Base-by-base conservation (phyloP, 1,140 invertebrate species). In the Heterodera carotae region DNA sequence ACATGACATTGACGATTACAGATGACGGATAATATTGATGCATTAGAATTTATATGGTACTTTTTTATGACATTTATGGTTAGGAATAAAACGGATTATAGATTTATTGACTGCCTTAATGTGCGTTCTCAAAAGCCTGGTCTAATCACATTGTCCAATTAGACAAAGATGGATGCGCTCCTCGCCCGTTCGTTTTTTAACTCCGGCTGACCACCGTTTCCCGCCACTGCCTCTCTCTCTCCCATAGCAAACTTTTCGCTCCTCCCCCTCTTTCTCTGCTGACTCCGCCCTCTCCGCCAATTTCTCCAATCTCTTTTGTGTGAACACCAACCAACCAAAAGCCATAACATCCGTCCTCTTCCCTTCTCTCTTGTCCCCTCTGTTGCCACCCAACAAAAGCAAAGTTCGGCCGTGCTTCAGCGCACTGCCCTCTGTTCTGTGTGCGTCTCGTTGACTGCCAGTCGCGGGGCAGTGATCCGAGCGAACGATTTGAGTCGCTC, bases 401-500 rank as follows among this genome's bases (percentile, higher is more conserved):
- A 56, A 56, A 56, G 22, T 22, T 56, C 48, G 48, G 48, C 48
- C 48, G 15, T 56, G 15, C 22, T 15, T 22, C 4, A 15, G 18
- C 48, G 6, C 39, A 8, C 39, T 6, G 39, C 39, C 6, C 39
- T 43, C 22, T 56, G 48, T 56, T 22, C 48, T 43, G 39, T 43
- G 6, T n/a, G n/a, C 39, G 29, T 62, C 29, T 8, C n/a, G 29
- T 18, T 10, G 29, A 29, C 62, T n/a, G 10, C 18, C 62, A 66
- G 62, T 66, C 62, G 62, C 62, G 62, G 62, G n/a, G 59, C 72
- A 73, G 29, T 22, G 72, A 62, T 74, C 72, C 72, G 64, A 34
- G 25, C 72, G 72, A 74, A 74, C 56, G 64, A 64, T 74, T 60
- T 29, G 33, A 59, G 34, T 56, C 72, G 72, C 53, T 62, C 64